Evolutionary conservation across 2,888 invertebrate genomes (phyloP).

Genomic region (Didymodactylos carnosus): DNA sequence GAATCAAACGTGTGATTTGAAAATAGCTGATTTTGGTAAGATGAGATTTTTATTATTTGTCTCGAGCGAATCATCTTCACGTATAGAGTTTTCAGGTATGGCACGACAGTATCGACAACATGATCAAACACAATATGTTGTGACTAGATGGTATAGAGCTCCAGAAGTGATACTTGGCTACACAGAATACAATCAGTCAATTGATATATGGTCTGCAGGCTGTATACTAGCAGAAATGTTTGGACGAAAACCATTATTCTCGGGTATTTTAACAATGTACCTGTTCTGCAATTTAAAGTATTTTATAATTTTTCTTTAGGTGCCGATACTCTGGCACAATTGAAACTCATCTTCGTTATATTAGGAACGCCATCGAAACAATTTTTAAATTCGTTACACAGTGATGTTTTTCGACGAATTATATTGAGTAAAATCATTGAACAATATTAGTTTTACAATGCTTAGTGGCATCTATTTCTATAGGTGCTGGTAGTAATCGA

Average conservation of each 20-base stretch:
- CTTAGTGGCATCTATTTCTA: not conserved
- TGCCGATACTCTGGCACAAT: not conserved
- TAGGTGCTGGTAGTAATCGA: not conserved
- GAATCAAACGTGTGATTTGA: constrained; percentile 45
- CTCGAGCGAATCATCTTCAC: too few relatives aligned
- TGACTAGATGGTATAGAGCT: constrained; percentile 40
- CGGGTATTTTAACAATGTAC: constrained; percentile 38
- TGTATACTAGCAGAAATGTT: constrained; percentile 51
- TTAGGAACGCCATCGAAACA: not conserved
- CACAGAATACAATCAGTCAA: constrained; percentile 38
- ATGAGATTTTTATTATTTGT: not conserved
- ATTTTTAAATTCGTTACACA: not conserved
- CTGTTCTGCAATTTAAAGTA: not conserved
- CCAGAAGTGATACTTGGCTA: constrained; percentile 39
- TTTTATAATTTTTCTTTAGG: not conserved
- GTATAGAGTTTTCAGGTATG: constrained; percentile 21
- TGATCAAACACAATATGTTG: constrained; percentile 41
- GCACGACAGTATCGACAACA: constrained; percentile 41
- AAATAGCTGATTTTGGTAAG: constrained; percentile 40
- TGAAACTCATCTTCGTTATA: not conserved
- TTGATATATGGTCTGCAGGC: constrained; percentile 45
- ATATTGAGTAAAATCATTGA: not conserved
- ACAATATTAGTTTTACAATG: not conserved
- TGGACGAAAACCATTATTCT: constrained; percentile 44
- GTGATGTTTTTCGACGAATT: not conserved